Evolutionary conservation across 2,888 invertebrate species (phyloP).

Genomic region (Clistopyga incitator): DNA sequence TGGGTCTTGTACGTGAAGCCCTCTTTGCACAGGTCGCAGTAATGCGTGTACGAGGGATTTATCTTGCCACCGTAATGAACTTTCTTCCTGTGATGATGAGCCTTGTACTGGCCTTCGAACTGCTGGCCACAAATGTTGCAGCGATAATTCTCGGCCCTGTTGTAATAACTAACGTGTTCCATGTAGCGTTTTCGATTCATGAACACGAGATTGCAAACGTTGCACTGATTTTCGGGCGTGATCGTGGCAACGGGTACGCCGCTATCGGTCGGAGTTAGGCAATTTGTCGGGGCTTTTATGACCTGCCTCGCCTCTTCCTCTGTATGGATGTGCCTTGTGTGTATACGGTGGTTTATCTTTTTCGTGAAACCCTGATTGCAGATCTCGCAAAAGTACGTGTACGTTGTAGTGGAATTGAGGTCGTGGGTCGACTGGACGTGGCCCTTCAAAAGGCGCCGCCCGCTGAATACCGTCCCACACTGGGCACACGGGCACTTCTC

Average conservation of each 20-base stretch:
- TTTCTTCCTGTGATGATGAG: slow-evolving; percentile 72
- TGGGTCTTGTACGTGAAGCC: slow-evolving; percentile 71
- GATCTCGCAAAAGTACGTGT: slow-evolving; percentile 68
- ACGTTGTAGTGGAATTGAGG: background rate
- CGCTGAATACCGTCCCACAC: slow-evolving; percentile 67
- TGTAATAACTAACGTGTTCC: slow-evolving; percentile 73
- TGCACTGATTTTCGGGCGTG: slow-evolving; percentile 62
- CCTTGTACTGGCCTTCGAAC: slow-evolving; percentile 70
- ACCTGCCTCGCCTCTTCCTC: background rate
- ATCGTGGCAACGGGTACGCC: too few relatives aligned
- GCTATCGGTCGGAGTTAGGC: background rate
- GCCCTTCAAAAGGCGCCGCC: slow-evolving; percentile 53
- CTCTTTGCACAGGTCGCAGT: slow-evolving; percentile 71
- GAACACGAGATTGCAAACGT: slow-evolving; percentile 70
- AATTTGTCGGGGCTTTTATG: background rate
- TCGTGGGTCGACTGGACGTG: slow-evolving; percentile 71
- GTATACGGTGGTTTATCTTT: slow-evolving; percentile 64
- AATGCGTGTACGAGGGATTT: slow-evolving; percentile 59
- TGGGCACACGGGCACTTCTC: background rate
- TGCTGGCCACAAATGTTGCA: slow-evolving; percentile 69
- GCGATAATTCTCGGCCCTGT: slow-evolving; percentile 51
- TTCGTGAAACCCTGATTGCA: slow-evolving; percentile 75
- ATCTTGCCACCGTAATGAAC: slow-evolving; percentile 66
- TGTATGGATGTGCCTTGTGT: slow-evolving; percentile 72
- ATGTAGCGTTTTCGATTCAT: slow-evolving; percentile 68